Evolutionary conservation across 2,797 vertebrate species (phyloP), one percentile per base, ranked within the genome.

Genomic region (Gambusia yucatana): DNA sequence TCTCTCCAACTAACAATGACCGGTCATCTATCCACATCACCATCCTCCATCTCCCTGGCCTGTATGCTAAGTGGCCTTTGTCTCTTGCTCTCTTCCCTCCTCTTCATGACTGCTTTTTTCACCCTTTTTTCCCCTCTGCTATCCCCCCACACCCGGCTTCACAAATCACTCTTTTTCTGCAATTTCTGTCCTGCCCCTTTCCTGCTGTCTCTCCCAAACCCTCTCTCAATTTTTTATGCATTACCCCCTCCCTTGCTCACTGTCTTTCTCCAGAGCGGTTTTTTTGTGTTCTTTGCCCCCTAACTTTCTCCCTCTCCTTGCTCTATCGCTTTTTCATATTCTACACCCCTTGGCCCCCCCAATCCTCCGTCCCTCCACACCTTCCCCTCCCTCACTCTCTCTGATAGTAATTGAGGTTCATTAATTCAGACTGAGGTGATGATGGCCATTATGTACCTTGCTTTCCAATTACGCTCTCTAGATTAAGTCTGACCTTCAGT

Each of bases 401-500:
- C 92, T 93, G 93, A 94, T 94, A 94, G 93, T 95, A 94, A 94
- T 95, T 94, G 93, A 95, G 94, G 94, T 94, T 94, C 97, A 98
- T 98, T 98, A 98, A 98, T 98, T 97, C 97, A 96, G 96, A 97
- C 96, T 96, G 97, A 96, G 97, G 97, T 96, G 97, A 98, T 98
- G 97, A 97, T 97, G 97, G 97, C 97, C 97, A 97, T 98, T 98
- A 98, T 97, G 97, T 98, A 97, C 96, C 96, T 97, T 97, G 97
- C 98, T 98, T 98, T 97, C 97, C 97, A 99, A 99, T 99, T 99
- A 99, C 97, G 96, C 96, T 97, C 96, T 98, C 97, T 98, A 99
- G 98, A 99, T 99, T 98, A 98, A 97, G 97, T 97, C 96, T 98
- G 97, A 99, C 98, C 98, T 99, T 98, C 97, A 97, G 97, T 96